Evolutionary conservation across 2,888 invertebrate species (phyloP).

Genomic region (Thecophora atra): DNA sequence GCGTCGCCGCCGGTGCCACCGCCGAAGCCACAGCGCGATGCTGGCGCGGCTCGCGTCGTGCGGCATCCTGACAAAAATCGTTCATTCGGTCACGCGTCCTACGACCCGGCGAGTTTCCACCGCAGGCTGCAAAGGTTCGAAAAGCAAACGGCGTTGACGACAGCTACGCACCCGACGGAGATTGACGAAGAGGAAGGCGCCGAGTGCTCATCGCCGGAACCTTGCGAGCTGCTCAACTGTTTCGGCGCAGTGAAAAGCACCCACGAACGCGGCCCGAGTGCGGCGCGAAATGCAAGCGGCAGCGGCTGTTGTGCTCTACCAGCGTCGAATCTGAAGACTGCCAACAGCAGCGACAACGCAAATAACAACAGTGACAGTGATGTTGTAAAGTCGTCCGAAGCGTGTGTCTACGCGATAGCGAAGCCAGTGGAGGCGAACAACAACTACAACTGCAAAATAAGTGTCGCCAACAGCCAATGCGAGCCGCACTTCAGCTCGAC

Average conservation of each 20-base stretch:
- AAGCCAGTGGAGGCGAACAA: constrained; percentile 12
- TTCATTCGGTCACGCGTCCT: constrained; percentile 33
- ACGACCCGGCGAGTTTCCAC: constrained; percentile 53
- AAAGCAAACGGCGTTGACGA: constrained; percentile 45
- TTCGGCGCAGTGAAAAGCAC: constrained; percentile 47
- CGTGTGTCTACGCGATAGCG: not conserved
- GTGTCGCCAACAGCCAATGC: constrained; percentile 4
- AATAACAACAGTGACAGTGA: constrained; percentile 32
- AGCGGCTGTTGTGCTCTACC: constrained; percentile 39
- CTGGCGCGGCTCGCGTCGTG: not conserved
- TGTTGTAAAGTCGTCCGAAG: not conserved
- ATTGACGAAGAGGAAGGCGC: constrained; percentile 6
- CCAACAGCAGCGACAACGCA: constrained; percentile 33
- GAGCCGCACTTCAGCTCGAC: constrained; percentile 21
- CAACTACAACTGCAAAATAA: constrained; percentile 21
- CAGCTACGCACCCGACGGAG: constrained; percentile 1
- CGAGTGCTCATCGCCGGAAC: constrained; percentile 40
- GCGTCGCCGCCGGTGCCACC: constrained; percentile 47
- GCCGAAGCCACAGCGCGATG: constrained; percentile 45
- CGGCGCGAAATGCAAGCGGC: constrained; percentile 39
- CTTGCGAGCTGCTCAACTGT: constrained; percentile 53
- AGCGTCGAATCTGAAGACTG: not conserved
- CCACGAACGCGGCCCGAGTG: constrained; percentile 33
- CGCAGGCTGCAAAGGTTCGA: constrained; percentile 54
- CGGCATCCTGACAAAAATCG: constrained; percentile 10